Base-by-base conservation (phyloP, 2,888 invertebrate genomes). In the Eledona agricola region DNA sequence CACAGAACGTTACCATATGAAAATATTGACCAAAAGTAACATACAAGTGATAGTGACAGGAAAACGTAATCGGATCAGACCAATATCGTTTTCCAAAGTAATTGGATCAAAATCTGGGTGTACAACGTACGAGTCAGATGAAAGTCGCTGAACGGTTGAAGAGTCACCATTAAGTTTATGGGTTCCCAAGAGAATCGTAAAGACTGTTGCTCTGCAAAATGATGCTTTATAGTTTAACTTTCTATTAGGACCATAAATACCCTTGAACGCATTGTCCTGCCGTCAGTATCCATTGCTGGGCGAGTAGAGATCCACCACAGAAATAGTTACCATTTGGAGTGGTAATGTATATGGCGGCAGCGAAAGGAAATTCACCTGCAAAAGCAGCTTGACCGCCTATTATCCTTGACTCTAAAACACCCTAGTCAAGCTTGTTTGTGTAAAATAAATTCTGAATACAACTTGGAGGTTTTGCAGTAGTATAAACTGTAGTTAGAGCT, bases 191-290 rank as follows among this genome's bases (percentile, higher is more conserved):
- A 13, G 12, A 25, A 38, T 25, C 6, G 38, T 38, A 11, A 34
- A 34, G 4, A 34, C 20, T 11, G 7, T 12, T 4, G 38, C 38
- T 17, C 38, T 38, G 9, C 5, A 37, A 37, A 11, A 17, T 2
- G 1, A 7, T 6, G 7, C 4, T 5, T 26, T 26, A 9, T 4
- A 26, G 7, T 26, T 26, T 4, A n/a, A 4, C 7, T 26, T 26
- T 9, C 7, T n/a, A n/a, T n/a, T n/a, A n/a, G n/a, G n/a, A n/a
- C n/a, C n/a, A n/a, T n/a, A n/a, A n/a, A n/a, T 42, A 28, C 42
- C 29, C 42, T 20, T 42, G 4, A 6, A 42, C 42, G n/a, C 42
- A 42, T 6, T 42, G 42, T 12, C 19, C 42, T 12, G 42, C 42
- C 15, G 42, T 42, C 11, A 42, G 19, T 3, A 42, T 20, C 42